phyloP scores from a whole-genome alignment of 2,888 invertebrate species.

The Synergus umbraculus region DNA sequence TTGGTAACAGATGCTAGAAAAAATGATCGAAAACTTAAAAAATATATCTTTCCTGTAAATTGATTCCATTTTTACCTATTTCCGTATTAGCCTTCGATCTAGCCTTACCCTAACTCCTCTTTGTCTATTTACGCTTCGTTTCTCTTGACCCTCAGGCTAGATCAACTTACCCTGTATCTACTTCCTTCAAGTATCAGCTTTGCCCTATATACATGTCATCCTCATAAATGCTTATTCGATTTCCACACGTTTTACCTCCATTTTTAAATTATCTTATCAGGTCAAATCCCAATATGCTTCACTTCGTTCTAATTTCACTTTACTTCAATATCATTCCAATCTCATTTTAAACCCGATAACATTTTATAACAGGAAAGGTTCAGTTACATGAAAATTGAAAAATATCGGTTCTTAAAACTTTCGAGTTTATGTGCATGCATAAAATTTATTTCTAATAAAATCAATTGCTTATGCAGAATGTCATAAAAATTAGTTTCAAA shows the following conservation, averaged over 20 bases:
- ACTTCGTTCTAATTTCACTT: slow-evolving; percentile 2
- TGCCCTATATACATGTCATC: not conserved
- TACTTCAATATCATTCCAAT: not conserved
- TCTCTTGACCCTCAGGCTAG: slow-evolving; percentile 20
- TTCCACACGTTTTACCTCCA: not conserved
- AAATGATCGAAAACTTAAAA: not conserved
- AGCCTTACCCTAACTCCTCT: not conserved
- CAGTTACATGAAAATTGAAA: not conserved
- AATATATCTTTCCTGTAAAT: not conserved
- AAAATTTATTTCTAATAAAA: no score
- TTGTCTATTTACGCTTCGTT: slow-evolving; percentile 26
- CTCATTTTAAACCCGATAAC: not conserved
- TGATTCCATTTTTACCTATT: slow-evolving; percentile 5
- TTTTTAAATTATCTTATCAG: slow-evolving; percentile 23
- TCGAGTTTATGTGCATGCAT: not conserved
- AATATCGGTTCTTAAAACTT: not conserved
- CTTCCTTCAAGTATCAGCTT: slow-evolving; percentile 5
- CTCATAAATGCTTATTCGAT: slow-evolving; percentile 27
- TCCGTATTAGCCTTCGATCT: slow-evolving; percentile 26
- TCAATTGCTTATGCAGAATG: not conserved
- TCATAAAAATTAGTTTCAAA: not conserved
- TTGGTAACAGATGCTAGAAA: not conserved
- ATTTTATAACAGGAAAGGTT: not conserved
- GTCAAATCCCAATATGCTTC: not conserved
- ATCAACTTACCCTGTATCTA: slow-evolving; percentile 17